These are phyloP conservation scores for Nemapogon koenigi DNA, from an alignment of 2,888 invertebrate genomes.

Conservation along the genomic window DNA sequence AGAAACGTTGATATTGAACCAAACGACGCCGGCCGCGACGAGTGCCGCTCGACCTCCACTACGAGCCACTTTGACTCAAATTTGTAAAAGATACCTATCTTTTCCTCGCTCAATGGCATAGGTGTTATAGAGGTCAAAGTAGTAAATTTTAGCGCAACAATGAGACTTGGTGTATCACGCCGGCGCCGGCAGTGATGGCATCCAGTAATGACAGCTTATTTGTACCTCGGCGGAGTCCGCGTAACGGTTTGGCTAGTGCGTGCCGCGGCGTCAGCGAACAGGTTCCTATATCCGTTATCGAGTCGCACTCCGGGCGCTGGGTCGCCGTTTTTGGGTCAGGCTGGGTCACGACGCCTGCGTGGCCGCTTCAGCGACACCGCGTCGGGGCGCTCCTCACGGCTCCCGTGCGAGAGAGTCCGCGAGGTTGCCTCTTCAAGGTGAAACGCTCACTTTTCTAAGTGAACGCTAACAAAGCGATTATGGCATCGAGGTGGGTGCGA, in stretches of 20 bases:
- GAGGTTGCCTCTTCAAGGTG: constrained; percentile 40
- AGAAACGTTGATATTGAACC: constrained; percentile 61
- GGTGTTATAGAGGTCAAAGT: no score
- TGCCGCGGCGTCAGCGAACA: constrained; percentile 29
- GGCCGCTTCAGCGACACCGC: constrained; percentile 36
- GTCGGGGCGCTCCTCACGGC: constrained; percentile 1
- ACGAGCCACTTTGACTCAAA: constrained; percentile 33
- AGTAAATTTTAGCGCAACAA: no score
- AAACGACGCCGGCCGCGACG: constrained; percentile 38
- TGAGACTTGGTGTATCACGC: no score
- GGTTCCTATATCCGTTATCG: constrained; percentile 52
- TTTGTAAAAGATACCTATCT: no score
- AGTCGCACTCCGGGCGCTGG: constrained; percentile 43
- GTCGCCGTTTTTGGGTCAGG: constrained; percentile 57
- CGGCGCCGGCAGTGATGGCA: no score
- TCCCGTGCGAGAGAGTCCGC: no score
- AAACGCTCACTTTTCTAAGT: constrained; percentile 59
- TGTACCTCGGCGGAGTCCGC: constrained; percentile 5
- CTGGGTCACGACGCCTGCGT: constrained; percentile 62
- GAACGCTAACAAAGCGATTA: constrained; percentile 51
- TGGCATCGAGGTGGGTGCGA: constrained; percentile 42
- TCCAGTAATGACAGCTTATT: constrained; percentile 6
- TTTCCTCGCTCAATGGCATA: no score
- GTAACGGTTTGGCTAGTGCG: constrained; percentile 38
- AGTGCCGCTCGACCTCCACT: constrained; percentile 49